phyloP scores from a whole-genome alignment of 2,797 vertebrate species.

The Molothrus ater region DNA sequence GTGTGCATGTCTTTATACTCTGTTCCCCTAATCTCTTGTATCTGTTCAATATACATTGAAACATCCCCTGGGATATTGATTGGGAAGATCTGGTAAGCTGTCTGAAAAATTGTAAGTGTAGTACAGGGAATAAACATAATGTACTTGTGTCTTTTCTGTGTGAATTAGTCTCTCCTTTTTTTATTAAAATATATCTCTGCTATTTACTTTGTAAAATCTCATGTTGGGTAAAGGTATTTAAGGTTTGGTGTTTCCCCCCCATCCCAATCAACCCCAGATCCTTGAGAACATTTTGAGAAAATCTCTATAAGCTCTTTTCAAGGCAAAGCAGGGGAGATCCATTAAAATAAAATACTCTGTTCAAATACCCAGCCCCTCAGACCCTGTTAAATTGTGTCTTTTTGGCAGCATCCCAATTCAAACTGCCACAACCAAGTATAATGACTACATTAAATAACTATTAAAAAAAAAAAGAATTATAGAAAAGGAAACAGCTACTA shows the following conservation, averaged over 20 bases:
- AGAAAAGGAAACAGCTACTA: not conserved
- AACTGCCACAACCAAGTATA: not conserved
- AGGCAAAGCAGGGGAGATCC: not conserved
- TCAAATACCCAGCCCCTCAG: not conserved
- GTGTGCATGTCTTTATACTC: not conserved
- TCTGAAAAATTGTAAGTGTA: not conserved
- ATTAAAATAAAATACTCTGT: constrained; percentile 19
- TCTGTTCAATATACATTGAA: not conserved
- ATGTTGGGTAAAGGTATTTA: not conserved
- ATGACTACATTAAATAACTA: constrained; percentile 30
- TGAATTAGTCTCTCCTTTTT: not conserved
- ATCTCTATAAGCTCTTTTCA: not conserved
- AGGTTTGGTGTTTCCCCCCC: not conserved
- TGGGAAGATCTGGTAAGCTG: not conserved
- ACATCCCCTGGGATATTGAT: not conserved
- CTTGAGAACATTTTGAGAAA: not conserved
- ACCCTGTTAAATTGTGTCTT: not conserved
- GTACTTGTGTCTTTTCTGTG: not conserved
- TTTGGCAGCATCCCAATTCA: constrained; percentile 12
- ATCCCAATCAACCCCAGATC: not conserved
- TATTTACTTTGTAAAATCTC: constrained; percentile 24
- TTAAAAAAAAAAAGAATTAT: not conserved
- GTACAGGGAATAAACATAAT: not conserved
- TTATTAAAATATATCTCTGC: not conserved
- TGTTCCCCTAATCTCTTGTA: not conserved